phyloP scores from a whole-genome alignment of 1,140 invertebrate species.

The Drosophila repletoides region DNA sequence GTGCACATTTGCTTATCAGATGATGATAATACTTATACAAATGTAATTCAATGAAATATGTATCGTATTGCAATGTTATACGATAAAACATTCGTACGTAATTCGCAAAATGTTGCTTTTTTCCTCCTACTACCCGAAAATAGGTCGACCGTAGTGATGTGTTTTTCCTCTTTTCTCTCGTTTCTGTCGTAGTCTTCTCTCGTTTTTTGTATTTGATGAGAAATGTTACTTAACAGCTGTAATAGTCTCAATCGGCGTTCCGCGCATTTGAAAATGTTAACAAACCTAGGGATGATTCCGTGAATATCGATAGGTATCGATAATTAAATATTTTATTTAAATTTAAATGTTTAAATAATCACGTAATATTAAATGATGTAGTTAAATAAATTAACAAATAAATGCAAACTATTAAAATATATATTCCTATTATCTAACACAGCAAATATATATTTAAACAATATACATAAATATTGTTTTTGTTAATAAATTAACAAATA shows the following conservation, averaged over 20 bases:
- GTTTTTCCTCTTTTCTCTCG: conserved; percentile 30
- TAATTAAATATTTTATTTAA: background rate
- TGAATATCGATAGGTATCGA: background rate
- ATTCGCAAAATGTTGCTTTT: conserved; percentile 58
- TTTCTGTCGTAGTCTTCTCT: conserved; percentile 11
- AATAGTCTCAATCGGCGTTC: too few relatives aligned
- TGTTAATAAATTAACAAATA: background rate
- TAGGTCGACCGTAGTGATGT: conserved; percentile 60
- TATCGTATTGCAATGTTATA: too few relatives aligned
- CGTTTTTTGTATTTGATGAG: conserved; percentile 5
- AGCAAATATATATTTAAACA: too few relatives aligned
- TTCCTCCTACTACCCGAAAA: conserved; percentile 53
- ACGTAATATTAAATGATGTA: background rate
- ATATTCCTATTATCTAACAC: too few relatives aligned
- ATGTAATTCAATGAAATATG: background rate
- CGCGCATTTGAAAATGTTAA: too few relatives aligned
- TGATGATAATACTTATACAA: conserved; percentile 14
- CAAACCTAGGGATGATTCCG: background rate
- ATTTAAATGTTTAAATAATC: background rate
- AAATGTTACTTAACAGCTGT: conserved; percentile 22
- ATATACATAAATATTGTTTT: too few relatives aligned
- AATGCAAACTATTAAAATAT: too few relatives aligned
- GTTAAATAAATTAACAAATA: too few relatives aligned
- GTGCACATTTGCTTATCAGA: conserved; percentile 63
- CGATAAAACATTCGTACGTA: conserved; percentile 19